A percentile compares a stretch with the other conserved stretches of the same genome.
Conservation (phyloP, 2,113 vertebrate genomes). For the Mormyrus iriodes region DNA sequence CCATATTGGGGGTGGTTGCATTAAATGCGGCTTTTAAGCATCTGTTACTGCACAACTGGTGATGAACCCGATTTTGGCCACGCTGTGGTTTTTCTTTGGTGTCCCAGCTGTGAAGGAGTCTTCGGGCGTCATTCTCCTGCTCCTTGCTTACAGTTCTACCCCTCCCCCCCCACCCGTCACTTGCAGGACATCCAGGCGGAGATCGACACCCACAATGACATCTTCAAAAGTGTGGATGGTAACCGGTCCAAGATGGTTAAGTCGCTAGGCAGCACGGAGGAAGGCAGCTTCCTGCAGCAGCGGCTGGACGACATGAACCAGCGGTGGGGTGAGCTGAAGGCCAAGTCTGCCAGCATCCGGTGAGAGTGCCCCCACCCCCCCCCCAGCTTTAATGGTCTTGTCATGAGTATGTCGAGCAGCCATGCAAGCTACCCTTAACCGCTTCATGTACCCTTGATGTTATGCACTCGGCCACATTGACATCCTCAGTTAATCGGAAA, state of each 20-base stretch:
- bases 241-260: conserved; percentile 95
- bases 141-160: neutral
- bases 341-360: conserved; percentile 88
- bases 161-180: neutral
- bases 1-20: neutral
- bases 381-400: neutral
- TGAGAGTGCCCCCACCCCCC: conserved; percentile 31
- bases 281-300: conserved; percentile 85
- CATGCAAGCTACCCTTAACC: neutral
- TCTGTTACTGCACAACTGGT: neutral
- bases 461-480: neutral
- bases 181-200: conserved; percentile 93
- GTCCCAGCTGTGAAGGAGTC: neutral
- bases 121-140: neutral
- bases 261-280: conserved; percentile 87
- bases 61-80: neutral
- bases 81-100: neutral
- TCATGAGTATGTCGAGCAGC: neutral
- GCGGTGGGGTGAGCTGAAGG: conserved; percentile 90
- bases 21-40: neutral
- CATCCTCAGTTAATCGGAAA: conserved; percentile 33
- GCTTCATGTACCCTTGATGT: neutral
- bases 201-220: conserved; percentile 98
- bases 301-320: conserved; percentile 98
- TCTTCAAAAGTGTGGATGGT: conserved; percentile 91